Evolutionary conservation across 1,140 invertebrate species (phyloP).

Genomic region (Orchesella cincta): DNA sequence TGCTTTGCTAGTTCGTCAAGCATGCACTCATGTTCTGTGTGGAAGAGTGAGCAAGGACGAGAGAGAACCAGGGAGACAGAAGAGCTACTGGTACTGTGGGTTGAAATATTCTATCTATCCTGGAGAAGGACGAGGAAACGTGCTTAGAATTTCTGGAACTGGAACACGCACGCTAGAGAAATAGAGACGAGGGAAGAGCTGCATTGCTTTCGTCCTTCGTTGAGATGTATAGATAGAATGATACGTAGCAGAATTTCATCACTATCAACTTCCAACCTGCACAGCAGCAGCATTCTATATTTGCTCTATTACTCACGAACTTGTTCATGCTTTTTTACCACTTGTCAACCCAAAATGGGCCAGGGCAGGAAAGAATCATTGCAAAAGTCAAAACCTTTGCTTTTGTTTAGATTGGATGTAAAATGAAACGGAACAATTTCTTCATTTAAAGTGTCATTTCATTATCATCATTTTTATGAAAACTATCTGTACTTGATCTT

Average conservation of each 20-base stretch:
- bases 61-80: too few species aligned
- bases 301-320: background rate
- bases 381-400: too few species aligned
- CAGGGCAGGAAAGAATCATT: background rate
- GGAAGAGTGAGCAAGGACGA: too few species aligned
- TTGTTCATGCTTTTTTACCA: background rate
- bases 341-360: background rate
- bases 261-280: background rate
- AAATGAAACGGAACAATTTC: too few species aligned
- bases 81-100: too few species aligned
- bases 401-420: too few species aligned
- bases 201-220: background rate
- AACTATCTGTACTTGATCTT: too few species aligned
- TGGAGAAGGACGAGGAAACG: conserved; percentile 11
- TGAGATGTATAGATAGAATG: background rate
- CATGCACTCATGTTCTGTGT: too few species aligned
- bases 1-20: too few species aligned
- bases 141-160: conserved; percentile 1
- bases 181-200: background rate
- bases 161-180: background rate
- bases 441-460: too few species aligned
- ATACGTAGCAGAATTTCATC: background rate
- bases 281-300: background rate
- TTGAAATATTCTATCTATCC: too few species aligned
- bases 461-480: too few species aligned